Percentiles rank a stretch among this genome's conserved stretches.
Evolutionary conservation across 1,140 invertebrate species (phyloP).

Genomic region (Cotesia chilonis): DNA sequence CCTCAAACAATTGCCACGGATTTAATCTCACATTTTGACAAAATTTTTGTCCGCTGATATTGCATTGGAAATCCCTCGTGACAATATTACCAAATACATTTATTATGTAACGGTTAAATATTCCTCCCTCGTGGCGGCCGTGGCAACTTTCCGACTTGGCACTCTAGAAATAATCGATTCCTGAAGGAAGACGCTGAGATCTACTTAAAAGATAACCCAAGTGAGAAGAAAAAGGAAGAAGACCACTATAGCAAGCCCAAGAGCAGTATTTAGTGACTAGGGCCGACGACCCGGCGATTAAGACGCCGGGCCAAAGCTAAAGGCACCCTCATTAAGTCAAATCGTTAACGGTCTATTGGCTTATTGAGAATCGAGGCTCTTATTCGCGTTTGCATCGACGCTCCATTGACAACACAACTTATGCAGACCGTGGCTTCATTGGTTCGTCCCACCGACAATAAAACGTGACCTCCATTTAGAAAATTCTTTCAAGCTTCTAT

Average conservation of each 20-base stretch:
- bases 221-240: background rate
- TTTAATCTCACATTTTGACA: too few relatives aligned
- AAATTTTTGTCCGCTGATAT: background rate
- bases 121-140: background rate
- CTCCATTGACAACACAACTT: constrained; percentile 30
- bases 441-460: constrained; percentile 9
- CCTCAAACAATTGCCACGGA: too few relatives aligned
- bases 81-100: constrained; percentile 10
- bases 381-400: constrained; percentile 8
- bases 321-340: constrained; percentile 28
- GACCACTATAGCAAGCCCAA: background rate
- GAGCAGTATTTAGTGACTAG: background rate
- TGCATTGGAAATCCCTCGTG: constrained; percentile 9
- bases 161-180: background rate
- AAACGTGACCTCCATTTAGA: constrained; percentile 32
- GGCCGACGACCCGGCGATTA: constrained; percentile 17
- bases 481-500: background rate
- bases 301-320: constrained; percentile 3
- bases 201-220: background rate
- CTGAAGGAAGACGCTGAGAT: background rate
- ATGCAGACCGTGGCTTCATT: constrained; percentile 30
- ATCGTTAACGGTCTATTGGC: constrained; percentile 35
- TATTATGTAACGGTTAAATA: constrained; percentile 26
- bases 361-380: constrained; percentile 26
- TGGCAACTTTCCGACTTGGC: background rate